Conservation (phyloP, 2,888 invertebrate species). For the Trissolcus japonicus region DNA sequence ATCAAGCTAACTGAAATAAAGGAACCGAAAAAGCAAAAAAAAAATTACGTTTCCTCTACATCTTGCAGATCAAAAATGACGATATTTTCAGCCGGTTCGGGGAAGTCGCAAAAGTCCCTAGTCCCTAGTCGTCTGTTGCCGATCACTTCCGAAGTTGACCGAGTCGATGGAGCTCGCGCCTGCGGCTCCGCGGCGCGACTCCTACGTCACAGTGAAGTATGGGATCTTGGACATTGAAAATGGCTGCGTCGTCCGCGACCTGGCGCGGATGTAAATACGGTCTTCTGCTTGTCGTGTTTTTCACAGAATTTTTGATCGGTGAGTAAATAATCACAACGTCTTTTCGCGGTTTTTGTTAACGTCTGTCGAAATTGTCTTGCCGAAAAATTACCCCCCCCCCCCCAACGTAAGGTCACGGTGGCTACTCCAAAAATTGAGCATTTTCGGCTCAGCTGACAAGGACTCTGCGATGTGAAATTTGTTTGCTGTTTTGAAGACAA, state of each 20-base stretch:
- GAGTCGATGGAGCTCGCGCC: slow-evolving; percentile 39
- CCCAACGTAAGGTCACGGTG: slow-evolving; percentile 3
- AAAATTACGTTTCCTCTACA: no score
- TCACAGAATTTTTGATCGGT: slow-evolving; percentile 69
- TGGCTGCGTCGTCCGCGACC: slow-evolving; percentile 74
- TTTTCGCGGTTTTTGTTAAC: background rate
- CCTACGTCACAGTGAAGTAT: slow-evolving; percentile 75
- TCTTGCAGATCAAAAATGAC: no score
- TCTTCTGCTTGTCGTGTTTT: slow-evolving; percentile 69
- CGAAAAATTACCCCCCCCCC: background rate
- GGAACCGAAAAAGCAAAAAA: no score
- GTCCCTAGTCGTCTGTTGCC: slow-evolving; percentile 3
- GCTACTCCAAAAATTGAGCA: slow-evolving; percentile 12
- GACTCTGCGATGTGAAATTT: slow-evolving; percentile 1
- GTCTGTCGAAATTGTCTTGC: background rate
- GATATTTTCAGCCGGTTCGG: background rate
- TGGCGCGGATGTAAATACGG: slow-evolving; percentile 73
- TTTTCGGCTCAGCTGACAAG: slow-evolving; percentile 12
- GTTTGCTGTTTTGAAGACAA: background rate
- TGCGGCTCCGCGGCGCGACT: slow-evolving; percentile 47
- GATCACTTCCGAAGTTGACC: slow-evolving; percentile 25
- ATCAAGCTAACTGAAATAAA: no score
- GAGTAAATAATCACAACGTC: slow-evolving; percentile 60
- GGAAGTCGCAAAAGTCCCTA: slow-evolving; percentile 27
- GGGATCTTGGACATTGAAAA: slow-evolving; percentile 75